Conservation (phyloP, 2,113 vertebrate genomes). For the Collichthys lucidus region DNA sequence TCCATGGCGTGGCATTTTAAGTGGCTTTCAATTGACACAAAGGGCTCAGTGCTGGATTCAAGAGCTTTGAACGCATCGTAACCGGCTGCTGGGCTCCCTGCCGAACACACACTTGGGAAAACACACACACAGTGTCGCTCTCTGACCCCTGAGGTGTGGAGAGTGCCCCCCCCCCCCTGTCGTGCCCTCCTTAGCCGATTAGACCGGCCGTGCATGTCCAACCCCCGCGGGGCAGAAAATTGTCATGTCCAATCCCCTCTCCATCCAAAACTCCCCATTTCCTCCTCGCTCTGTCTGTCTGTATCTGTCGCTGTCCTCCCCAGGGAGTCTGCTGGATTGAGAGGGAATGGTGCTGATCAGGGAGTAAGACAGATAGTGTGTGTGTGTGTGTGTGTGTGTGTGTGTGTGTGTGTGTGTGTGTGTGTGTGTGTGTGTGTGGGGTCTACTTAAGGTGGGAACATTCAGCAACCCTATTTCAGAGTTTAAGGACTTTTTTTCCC, state of each 20-base stretch:
- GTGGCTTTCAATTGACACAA: slow-evolving; percentile 40
- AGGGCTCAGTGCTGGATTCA: slow-evolving; percentile 1
- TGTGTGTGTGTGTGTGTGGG: background rate
- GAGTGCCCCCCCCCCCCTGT: slow-evolving; percentile 38
- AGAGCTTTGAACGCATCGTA: background rate
- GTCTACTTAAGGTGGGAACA: background rate
- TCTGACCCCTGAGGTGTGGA: slow-evolving; percentile 55
- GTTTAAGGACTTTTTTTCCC: background rate
- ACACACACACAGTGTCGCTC: background rate
- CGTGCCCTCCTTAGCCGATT: slow-evolving; percentile 58
- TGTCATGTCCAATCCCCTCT: slow-evolving; percentile 64
- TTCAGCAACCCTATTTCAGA: background rate
- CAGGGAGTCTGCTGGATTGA: slow-evolving; percentile 51
- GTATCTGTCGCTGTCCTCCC: slow-evolving; percentile 44
- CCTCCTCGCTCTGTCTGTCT: slow-evolving; percentile 34
- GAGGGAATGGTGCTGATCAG: slow-evolving; percentile 60
- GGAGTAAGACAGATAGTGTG: slow-evolving; percentile 18
- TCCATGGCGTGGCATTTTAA: slow-evolving; percentile 35
- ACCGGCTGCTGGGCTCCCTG: background rate
- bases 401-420: background rate
- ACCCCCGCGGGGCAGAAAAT: slow-evolving; percentile 62
- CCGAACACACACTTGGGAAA: slow-evolving; percentile 8
- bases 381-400: background rate
- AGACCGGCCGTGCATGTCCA: slow-evolving; percentile 58
- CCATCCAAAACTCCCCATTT: slow-evolving; percentile 36